phyloP scores from a whole-genome alignment of 2,888 invertebrate genomes.

The Mesorhabditis spiculigera region DNA sequence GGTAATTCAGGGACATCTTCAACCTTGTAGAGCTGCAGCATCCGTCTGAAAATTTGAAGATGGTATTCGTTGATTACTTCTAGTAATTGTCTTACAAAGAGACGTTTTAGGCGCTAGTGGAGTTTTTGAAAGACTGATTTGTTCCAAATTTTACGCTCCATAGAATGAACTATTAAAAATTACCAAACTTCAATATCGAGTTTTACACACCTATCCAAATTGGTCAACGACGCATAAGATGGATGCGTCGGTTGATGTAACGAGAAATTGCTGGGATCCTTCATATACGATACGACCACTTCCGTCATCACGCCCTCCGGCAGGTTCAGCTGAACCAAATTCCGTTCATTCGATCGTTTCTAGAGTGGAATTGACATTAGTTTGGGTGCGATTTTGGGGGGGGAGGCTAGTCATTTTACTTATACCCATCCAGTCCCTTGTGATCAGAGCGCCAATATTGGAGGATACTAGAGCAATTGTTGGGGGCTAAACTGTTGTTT shows the following conservation, averaged over 20 bases:
- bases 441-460: too few species aligned
- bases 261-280: constrained; percentile 84
- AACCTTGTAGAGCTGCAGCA: constrained; percentile 65
- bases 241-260: constrained; percentile 95
- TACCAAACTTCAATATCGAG: background rate
- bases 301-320: constrained; percentile 89
- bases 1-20: constrained; percentile 14
- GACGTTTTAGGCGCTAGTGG: too few species aligned
- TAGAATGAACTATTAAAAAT: background rate
- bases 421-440: too few species aligned
- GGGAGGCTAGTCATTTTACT: too few species aligned
- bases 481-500: too few species aligned
- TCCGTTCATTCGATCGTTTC: too few species aligned
- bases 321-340: constrained; percentile 70
- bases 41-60: background rate
- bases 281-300: constrained; percentile 80
- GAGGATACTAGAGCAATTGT: too few species aligned
- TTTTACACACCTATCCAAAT: constrained; percentile 26
- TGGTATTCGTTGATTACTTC: too few species aligned
- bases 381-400: too few species aligned
- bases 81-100: too few species aligned
- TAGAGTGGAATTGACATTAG: too few species aligned
- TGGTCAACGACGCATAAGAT: constrained; percentile 72
- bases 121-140: too few species aligned
- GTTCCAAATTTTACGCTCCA: background rate